phyloP scores from a whole-genome alignment of 2,888 invertebrate species.

The Cyrtodaria siliqua region DNA sequence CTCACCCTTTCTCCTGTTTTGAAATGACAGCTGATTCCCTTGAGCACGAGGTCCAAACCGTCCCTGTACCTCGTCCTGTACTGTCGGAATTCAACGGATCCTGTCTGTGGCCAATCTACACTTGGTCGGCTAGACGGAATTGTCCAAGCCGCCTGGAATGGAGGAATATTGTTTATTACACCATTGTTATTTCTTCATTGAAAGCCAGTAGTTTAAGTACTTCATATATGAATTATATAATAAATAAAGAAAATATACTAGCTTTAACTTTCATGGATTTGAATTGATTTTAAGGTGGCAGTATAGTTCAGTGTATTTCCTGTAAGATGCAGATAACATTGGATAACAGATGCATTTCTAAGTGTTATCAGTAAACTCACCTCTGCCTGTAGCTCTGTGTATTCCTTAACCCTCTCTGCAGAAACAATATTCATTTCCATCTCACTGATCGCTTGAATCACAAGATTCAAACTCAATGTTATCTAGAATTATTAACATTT shows the following conservation, averaged over 20 bases:
- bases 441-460: conserved; percentile 91
- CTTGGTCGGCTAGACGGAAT: conserved; percentile 68
- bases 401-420: conserved; percentile 97
- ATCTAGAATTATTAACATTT: conserved; percentile 46
- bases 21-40: conserved; percentile 79
- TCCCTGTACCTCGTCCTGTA: conserved; percentile 83
- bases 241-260: too few species aligned
- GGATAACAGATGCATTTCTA: too few species aligned
- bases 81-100: conserved; percentile 77
- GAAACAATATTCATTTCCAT: conserved; percentile 98
- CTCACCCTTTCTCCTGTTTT: conserved; percentile 82
- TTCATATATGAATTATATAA: too few species aligned
- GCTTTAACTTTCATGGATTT: too few species aligned
- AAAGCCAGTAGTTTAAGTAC: too few species aligned
- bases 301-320: too few species aligned
- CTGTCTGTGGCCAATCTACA: conserved; percentile 81
- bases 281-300: too few species aligned
- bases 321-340: too few species aligned
- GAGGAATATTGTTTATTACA: too few species aligned
- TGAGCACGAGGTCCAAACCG: conserved; percentile 83
- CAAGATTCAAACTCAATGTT: conserved; percentile 53
- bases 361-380: too few species aligned
- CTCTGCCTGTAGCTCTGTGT: conserved; percentile 88
- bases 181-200: too few species aligned
- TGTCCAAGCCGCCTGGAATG: conserved; percentile 77